phyloP scores from a whole-genome alignment of 2,888 invertebrate species.

The Drosophila vallismaia region DNA sequence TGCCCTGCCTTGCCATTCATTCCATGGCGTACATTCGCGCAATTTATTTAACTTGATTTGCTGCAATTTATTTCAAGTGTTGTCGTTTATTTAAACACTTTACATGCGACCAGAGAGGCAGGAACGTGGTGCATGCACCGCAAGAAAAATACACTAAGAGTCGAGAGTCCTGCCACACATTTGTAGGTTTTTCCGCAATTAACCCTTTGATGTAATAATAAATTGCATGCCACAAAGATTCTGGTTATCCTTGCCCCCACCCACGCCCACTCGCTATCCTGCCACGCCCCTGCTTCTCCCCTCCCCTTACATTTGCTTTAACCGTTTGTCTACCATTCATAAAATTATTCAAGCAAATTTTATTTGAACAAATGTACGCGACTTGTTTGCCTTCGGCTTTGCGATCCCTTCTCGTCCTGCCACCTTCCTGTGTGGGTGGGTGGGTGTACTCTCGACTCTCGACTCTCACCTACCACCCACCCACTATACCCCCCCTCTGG shows the following conservation, averaged over 20 bases:
- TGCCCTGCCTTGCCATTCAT: conserved; percentile 25
- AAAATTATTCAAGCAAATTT: conserved; percentile 59
- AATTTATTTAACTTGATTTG: conserved; percentile 80
- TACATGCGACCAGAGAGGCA: conserved; percentile 27
- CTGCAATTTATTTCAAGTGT: conserved; percentile 80
- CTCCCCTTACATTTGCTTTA: conserved; percentile 8
- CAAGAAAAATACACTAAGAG: conserved; percentile 53
- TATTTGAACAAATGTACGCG: conserved; percentile 56
- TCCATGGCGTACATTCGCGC: conserved; percentile 56
- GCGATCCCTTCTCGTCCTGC: conserved; percentile 14
- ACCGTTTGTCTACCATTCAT: conserved; percentile 48
- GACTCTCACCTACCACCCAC: too few species aligned
- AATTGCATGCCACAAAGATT: conserved; percentile 26
- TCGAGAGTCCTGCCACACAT: conserved; percentile 35
- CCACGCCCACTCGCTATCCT: too few species aligned
- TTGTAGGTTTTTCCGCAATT: conserved; percentile 44
- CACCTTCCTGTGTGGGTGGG: too few species aligned
- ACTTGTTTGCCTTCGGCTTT: conserved; percentile 51
- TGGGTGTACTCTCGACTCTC: too few species aligned
- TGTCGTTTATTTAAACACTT: conserved; percentile 78
- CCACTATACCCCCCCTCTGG: conserved; percentile 10
- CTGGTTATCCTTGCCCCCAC: background rate
- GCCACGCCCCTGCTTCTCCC: background rate
- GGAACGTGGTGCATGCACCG: conserved; percentile 56
- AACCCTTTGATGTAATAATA: conserved; percentile 59